Conservation (phyloP, 1,140 invertebrate species). For the Marisa cornuarietis region DNA sequence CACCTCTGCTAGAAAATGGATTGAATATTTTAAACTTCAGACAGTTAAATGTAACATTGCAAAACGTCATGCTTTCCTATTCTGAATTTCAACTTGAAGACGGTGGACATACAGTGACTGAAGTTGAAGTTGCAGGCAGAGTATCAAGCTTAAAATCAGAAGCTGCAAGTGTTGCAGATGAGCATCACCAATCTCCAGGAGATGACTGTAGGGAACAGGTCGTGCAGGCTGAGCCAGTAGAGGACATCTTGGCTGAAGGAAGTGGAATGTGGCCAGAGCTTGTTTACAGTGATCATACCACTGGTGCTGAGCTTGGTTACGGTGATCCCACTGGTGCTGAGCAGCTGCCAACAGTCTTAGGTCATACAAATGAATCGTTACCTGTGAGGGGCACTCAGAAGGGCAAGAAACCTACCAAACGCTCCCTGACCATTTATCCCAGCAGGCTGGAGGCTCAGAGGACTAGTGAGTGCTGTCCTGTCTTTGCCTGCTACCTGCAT, state of each 20-base stretch:
- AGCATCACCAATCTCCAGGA: no score
- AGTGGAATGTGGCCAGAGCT: background rate
- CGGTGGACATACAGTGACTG: no score
- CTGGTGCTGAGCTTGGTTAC: background rate
- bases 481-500: conserved; percentile 6
- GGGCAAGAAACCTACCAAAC: background rate
- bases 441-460: conserved; percentile 4
- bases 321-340: background rate
- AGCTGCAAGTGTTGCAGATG: no score
- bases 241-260: background rate
- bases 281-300: background rate
- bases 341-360: background rate
- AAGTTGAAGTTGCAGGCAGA: no score
- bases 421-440: conserved; percentile 8
- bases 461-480: conserved; percentile 11
- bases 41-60: conserved; percentile 22
- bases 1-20: conserved; percentile 8
- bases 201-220: background rate
- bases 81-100: no score
- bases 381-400: background rate
- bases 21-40: conserved; percentile 16
- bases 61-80: conserved; percentile 10
- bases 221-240: background rate
- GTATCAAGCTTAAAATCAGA: no score
- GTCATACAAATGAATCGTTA: background rate